A percentile compares a stretch with the other conserved stretches of the same genome.
phyloP scores from a whole-genome alignment of 2,113 vertebrate genomes.

The Pteropus alecto region DNA sequence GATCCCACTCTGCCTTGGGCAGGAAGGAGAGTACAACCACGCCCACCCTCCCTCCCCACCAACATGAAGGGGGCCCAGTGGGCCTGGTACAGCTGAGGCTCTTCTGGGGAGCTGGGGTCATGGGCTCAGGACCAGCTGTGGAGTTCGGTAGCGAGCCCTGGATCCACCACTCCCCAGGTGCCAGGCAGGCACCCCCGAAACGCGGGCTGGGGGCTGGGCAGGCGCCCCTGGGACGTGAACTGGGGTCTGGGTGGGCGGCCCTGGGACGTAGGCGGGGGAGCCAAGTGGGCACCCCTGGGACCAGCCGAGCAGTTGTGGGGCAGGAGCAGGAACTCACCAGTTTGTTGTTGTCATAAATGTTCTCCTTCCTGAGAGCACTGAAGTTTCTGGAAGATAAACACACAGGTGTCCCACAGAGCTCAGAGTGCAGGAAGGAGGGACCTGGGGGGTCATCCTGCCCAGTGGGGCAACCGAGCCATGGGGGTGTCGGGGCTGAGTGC shows the following conservation, averaged over 20 bases:
- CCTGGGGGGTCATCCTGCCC: no score
- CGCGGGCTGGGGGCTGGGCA: no score
- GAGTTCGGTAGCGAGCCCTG: accelerated
- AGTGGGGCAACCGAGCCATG: accelerated
- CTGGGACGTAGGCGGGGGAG: background rate
- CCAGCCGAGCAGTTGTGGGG: background rate
- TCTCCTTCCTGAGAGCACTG: conserved; percentile 90
- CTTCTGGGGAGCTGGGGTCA: accelerated
- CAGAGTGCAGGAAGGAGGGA: no score
- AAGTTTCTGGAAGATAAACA: conserved; percentile 89
- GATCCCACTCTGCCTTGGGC: background rate
- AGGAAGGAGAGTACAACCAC: background rate
- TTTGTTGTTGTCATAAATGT: conserved; percentile 96
- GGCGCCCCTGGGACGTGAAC: background rate
- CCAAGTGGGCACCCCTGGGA: no score
- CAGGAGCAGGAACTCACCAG: conserved; percentile 87
- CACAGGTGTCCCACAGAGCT: background rate
- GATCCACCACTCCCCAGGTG: background rate
- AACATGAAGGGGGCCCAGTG: background rate
- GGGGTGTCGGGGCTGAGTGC: background rate
- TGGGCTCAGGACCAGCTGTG: accelerated
- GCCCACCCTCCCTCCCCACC: accelerated
- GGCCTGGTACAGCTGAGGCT: background rate
- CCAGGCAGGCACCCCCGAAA: no score
- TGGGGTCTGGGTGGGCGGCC: no score